Conservation (phyloP, 2,797 vertebrate species). For the Tachyglossus aculeatus region DNA sequence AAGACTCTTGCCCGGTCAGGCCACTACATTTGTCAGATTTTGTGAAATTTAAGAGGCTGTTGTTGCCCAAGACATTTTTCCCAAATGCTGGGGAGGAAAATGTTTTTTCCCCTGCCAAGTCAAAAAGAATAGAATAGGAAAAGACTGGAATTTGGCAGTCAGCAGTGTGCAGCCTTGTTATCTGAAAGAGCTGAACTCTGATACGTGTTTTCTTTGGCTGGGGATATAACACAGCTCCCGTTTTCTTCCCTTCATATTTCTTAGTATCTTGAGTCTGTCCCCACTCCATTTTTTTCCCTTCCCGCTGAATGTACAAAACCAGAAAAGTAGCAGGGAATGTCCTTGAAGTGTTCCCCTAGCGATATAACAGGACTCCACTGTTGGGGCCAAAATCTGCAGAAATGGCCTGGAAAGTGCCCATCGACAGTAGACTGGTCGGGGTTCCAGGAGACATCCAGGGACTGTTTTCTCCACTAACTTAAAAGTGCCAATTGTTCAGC, state of each 20-base stretch:
- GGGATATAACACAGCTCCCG: background rate
- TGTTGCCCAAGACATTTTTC: background rate
- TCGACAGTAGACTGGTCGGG: background rate
- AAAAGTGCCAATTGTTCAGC: constrained; percentile 15
- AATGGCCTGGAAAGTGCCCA: fast-evolving
- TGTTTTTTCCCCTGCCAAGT: constrained; percentile 35
- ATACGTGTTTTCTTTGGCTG: constrained; percentile 23
- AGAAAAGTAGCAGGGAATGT: background rate
- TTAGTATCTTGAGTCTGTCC: too few species aligned
- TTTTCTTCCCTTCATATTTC: too few species aligned
- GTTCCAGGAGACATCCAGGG: background rate
- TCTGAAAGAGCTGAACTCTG: constrained; percentile 26
- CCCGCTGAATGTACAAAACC: background rate
- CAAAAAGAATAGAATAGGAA: constrained; percentile 40
- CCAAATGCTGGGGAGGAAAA: constrained; percentile 24
- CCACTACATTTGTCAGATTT: too few species aligned
- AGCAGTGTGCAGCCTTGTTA: background rate
- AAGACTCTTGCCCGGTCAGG: too few species aligned
- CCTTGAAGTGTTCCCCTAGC: background rate
- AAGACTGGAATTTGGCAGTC: constrained; percentile 33
- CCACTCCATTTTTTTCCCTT: too few species aligned
- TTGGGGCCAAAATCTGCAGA: background rate
- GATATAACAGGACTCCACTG: background rate
- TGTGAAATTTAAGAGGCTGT: constrained; percentile 27
- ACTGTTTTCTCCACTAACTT: constrained; percentile 20